Conservation (phyloP, 1,140 invertebrate species). For the Hormaphis cornu region DNA sequence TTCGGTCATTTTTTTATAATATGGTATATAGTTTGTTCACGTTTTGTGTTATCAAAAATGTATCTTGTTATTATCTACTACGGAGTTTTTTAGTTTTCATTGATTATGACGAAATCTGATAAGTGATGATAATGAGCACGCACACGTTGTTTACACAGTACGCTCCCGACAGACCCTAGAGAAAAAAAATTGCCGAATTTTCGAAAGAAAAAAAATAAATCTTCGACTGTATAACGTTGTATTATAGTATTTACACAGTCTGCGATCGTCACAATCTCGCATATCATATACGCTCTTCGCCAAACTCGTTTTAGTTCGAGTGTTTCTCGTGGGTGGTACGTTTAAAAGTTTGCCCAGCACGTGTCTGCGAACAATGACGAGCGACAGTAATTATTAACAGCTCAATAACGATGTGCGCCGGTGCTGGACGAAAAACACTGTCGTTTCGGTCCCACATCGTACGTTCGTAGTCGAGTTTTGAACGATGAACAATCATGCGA, state of each 20-base stretch:
- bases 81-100: background rate
- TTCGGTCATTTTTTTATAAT: no score
- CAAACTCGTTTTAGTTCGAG: no score
- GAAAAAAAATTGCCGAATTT: background rate
- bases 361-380: background rate
- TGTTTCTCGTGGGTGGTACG: background rate
- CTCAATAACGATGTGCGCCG: background rate
- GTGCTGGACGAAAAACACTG: background rate
- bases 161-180: no score
- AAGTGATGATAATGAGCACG: background rate
- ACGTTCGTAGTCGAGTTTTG: background rate
- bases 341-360: background rate
- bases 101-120: slow-evolving; percentile 11
- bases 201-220: background rate
- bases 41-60: no score
- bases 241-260: background rate
- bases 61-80: no score
- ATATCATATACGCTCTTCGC: no score
- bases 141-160: slow-evolving; percentile 27
- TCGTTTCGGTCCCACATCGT: background rate
- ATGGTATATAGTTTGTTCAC: no score
- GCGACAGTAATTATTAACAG: no score
- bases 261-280: no score
- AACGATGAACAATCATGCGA: slow-evolving; percentile 16
- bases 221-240: no score